Conservation (phyloP, 2,113 vertebrate species). For the Tretioscincus oriximinensis region DNA sequence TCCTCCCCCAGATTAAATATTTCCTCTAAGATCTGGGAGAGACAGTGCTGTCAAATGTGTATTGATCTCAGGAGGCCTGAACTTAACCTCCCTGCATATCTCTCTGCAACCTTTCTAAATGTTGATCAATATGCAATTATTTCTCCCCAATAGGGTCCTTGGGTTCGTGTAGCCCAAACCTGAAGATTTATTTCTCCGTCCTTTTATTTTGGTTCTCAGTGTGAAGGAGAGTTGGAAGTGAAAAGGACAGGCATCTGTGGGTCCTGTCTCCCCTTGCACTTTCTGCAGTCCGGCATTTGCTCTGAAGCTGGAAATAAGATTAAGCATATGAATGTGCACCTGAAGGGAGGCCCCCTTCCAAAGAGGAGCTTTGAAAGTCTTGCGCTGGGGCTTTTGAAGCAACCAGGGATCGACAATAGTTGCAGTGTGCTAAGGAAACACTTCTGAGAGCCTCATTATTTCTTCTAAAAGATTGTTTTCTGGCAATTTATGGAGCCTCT, state of each 20-base stretch:
- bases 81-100: conserved; percentile 76
- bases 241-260: not conserved
- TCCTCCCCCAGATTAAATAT: conserved; percentile 79
- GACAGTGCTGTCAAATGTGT: conserved; percentile 74
- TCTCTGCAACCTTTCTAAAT: conserved; percentile 71
- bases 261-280: not conserved
- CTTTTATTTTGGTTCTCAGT: conserved; percentile 40
- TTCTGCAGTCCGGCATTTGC: not conserved
- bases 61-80: conserved; percentile 78
- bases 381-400: not conserved
- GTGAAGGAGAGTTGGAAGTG: not conserved
- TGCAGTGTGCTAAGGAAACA: not conserved
- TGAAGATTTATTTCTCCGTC: conserved; percentile 60
- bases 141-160: conserved; percentile 65
- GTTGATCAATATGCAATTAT: conserved; percentile 80
- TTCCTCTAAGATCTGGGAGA: conserved; percentile 77
- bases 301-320: not conserved
- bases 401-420: not conserved
- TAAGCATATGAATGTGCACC: not conserved
- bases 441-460: not conserved
- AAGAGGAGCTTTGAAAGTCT: not conserved
- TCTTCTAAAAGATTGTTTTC: not conserved
- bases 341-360: rapidly evolving
- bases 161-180: conserved; percentile 51
- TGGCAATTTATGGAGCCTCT: not conserved